Conservation (phyloP, 2,113 vertebrate genomes). For the Glaucomys volans region DNA sequence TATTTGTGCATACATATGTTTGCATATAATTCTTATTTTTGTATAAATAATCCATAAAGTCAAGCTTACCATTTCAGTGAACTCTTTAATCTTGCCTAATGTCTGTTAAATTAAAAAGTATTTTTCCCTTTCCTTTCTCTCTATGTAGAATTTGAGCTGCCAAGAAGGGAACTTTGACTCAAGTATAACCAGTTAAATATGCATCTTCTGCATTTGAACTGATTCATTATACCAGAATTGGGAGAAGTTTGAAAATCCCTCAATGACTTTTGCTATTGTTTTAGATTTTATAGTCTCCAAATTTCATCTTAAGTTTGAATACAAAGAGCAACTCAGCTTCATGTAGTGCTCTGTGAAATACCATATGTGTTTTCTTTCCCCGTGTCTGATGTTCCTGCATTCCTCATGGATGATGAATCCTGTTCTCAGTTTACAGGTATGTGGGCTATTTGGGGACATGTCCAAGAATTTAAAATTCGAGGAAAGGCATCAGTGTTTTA, state of each 20-base stretch:
- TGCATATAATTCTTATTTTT: background rate
- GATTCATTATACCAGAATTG: background rate
- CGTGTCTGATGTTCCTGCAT: conserved; percentile 63
- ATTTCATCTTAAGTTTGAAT: conserved; percentile 27
- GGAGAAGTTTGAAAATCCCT: background rate
- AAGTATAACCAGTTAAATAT: background rate
- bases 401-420: conserved; percentile 68
- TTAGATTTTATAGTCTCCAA: conserved; percentile 29
- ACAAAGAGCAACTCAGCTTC: conserved; percentile 11
- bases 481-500: conserved; percentile 54
- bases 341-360: conserved; percentile 44
- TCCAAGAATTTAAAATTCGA: conserved; percentile 59
- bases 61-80: background rate
- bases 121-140: background rate
- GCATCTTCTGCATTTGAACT: background rate
- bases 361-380: conserved; percentile 53
- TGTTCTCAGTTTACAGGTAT: conserved; percentile 78
- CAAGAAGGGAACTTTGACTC: background rate
- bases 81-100: background rate
- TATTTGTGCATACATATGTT: background rate
- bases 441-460: conserved; percentile 68
- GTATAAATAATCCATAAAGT: background rate
- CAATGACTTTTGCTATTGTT: background rate
- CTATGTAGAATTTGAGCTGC: background rate
- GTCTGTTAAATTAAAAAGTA: background rate